Base-by-base conservation (phyloP, 2,113 vertebrate species). In the Nothobranchius kuhntae region DNA sequence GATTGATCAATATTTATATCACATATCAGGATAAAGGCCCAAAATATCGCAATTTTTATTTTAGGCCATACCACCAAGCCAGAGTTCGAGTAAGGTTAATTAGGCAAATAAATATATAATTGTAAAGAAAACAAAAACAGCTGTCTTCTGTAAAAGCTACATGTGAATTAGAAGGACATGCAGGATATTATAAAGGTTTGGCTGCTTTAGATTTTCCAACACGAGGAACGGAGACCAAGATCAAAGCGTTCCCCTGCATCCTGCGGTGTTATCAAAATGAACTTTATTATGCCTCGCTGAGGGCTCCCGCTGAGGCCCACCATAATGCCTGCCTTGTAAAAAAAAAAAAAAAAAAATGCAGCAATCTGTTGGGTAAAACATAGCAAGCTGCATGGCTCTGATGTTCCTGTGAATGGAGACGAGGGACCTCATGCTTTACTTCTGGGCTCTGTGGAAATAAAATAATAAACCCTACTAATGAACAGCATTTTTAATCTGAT, bases 211-310 rank as follows among this genome's bases (percentile, higher is more conserved):
- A 14, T 21, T 24, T 45, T 77, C 55, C 53, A 70, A 81, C 63
- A 66, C 65, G 48, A 55, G 46, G 30, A 85, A 63, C 71, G 53
- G 63, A 64, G 74, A 78, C 64, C 66, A 58, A 83, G 81, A 89
- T 85, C 79, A 87, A 84, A 86, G 85, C 84, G 30, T 61, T 30
- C 65, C 50, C 48, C 51, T 61, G 58, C 50, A 77, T 68, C 80
- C 79, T 77, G 86, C 84, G 72, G 86, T 53, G 81, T 80, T 86
- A 87, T 89, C 84, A 88, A 79, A 89, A 87, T 82, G 60, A 89
- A 84, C 77, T 84, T 89, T 84, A 86, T 87, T 77, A 78, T 57
- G 63, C 78, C 83, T 76, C 9, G 80, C 77, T 81, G 82, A 77
- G 82, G 75, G 69, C 73, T 65, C 80, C 73, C 65, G 81, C 84